Base-by-base conservation (phyloP, 2,113 vertebrate species). In the Aleadryas rufinucha region DNA sequence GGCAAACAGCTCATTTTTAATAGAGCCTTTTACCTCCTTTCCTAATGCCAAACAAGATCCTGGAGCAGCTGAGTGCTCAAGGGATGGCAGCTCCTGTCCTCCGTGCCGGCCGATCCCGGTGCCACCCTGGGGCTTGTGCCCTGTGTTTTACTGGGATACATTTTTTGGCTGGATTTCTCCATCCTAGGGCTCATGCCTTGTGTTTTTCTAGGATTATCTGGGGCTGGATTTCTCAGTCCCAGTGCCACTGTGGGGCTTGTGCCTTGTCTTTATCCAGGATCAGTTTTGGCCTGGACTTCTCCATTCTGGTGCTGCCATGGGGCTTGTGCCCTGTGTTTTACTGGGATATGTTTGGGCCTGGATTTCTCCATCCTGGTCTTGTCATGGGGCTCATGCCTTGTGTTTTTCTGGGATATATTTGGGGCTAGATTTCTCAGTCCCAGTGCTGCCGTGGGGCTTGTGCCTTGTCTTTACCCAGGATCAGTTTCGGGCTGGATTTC, bases 21-120 rank as follows among this genome's bases (percentile, higher is more conserved):
- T 44, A 85, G 82, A 83, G 74, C 96, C 95, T 95, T 97, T 97
- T 60, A 44, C 94, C 97, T 96, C 93, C 93, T 96, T 95, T 93
- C 93, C 90, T 27, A 83, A 93, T 0, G 3, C 66, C 80, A 75
- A 63, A 24, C 19, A 28, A 19, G 10, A 1, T 27, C 88, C 57
- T 2, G 0, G 61, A 31, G 37, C 63, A 39, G 70, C 89, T 61
- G 37, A 21, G 33, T 2, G 24, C n/a, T 39, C 1, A 1, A 35
- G 75, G 54, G 66, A 14, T 1, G n/a, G 87, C 80, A 77, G 39
- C 28, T 28, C 57, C 74, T 5, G 4, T 13, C 42, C 70, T 14
- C 75, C 1, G 1, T 14, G 83, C 71, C 11, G 4, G 52, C 44
- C 7, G 13, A 56, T 7, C 49, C 18, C 0, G 0, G 20, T 13